phyloP scores from a whole-genome alignment of 92 coral and sea anemone species.

The Porites divaricata region DNA sequence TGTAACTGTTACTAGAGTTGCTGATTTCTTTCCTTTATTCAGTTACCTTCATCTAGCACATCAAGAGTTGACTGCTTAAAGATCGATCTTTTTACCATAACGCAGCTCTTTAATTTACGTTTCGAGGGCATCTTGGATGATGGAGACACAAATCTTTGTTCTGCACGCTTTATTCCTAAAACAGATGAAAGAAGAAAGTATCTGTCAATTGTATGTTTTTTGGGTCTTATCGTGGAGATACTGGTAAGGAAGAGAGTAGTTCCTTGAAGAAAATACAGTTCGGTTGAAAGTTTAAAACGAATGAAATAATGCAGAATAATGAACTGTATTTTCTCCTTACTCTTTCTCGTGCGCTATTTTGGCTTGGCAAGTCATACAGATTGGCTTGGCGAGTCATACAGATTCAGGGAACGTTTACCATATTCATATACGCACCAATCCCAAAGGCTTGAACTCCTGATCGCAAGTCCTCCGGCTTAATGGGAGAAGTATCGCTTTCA shows the following conservation, averaged over 20 bases:
- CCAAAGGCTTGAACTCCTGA: conserved; percentile 22
- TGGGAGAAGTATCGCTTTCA: conserved; percentile 25
- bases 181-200: too few relatives aligned
- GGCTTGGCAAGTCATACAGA: neutral
- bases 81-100: conserved; percentile 37
- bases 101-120: conserved; percentile 45
- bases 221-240: too few relatives aligned
- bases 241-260: too few relatives aligned
- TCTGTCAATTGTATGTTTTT: too few relatives aligned
- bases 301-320: too few relatives aligned
- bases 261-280: too few relatives aligned
- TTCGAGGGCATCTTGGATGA: neutral
- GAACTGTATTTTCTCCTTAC: too few relatives aligned
- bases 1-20: too few relatives aligned
- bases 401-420: neutral
- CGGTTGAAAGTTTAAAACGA: too few relatives aligned
- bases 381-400: neutral
- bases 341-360: neutral
- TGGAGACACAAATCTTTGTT: conserved; percentile 56
- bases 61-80: conserved; percentile 35
- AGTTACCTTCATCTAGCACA: conserved; percentile 41
- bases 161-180: conserved; percentile 6
- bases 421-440: conserved; percentile 1
- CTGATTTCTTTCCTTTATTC: too few relatives aligned
- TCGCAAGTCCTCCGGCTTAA: conserved; percentile 13